Evolutionary conservation across 2,797 vertebrate genomes (phyloP), one percentile per base, ranked within the genome.

Genomic region (Tenualosa ilisha): DNA sequence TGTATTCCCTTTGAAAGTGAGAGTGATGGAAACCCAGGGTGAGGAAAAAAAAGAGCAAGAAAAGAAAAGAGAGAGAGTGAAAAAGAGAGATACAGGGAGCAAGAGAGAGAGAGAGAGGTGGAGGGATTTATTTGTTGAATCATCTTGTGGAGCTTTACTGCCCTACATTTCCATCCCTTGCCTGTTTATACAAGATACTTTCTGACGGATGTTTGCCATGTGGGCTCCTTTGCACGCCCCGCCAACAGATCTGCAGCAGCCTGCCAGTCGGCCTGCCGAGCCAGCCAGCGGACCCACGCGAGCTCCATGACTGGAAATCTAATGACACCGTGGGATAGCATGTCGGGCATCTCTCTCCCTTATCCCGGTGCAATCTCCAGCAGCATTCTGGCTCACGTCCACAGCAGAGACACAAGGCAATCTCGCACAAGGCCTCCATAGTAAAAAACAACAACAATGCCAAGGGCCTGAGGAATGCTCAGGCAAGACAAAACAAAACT

Each of bases 261-360:
- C 37, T 43, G 68, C 68, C 68, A 43, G 31, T 43, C 12, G 31
- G 26, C 68, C 68, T 20, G 68, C 26, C 37, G 68, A 37, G 68
- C 31, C 31, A 75, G 68, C 68, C 68, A 43, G 63, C 63, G n/a
- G 63, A 68, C 63, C 43, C 81, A 51, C 15, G 81, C 50, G 6
- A 22, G n/a, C 31, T 53, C n/a, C 81, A 54, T 53, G 81, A 82
- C 81, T 82, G 81, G 81, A 82, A 82, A 56, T 56, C 49, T 56
- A 82, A 82, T 82, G 31, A 15, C 49, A 53, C 50, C 9, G 50
- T 54, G 50, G 49, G 53, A 31, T 11, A 31, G 50, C 51, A 56
- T 51, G 81, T 51, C 26, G 49, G 81, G n/a, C 68, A 26, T 37
- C 81, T 3, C 50, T 51, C 81, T 37, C 68, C 26, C 15, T 75